Evolutionary conservation across 2,113 vertebrate genomes (phyloP).

Genomic region (Glaucomys volans): DNA sequence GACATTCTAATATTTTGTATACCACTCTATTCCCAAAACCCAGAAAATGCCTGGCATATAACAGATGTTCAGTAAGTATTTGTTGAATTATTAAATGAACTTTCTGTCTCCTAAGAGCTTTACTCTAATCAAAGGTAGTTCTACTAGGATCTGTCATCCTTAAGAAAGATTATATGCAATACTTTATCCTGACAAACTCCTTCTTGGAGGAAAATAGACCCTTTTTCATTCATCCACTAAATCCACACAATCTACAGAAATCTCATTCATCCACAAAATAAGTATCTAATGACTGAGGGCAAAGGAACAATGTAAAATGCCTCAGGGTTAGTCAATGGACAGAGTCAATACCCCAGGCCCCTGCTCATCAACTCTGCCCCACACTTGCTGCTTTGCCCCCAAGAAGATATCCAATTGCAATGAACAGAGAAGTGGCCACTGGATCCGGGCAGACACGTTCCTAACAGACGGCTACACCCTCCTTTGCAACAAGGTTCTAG

Average conservation of each 20-base stretch:
- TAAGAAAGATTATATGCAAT: constrained; percentile 27
- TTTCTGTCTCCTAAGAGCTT: neutral
- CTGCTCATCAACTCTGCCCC: neutral
- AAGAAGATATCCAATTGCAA: neutral
- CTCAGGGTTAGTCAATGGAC: neutral
- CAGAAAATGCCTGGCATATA: neutral
- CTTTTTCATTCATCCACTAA: neutral
- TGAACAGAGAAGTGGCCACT: neutral
- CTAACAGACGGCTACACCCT: neutral
- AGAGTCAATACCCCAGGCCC: neutral
- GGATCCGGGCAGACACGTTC: neutral
- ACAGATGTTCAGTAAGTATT: neutral
- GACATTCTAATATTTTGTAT: neutral
- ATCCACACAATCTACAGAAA: neutral
- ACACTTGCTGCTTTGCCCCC: neutral
- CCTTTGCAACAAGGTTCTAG: constrained; percentile 27
- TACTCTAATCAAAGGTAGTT: neutral
- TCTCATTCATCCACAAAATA: neutral
- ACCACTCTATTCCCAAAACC: neutral
- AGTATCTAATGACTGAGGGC: neutral
- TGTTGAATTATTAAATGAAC: constrained; percentile 7
- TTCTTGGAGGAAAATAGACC: neutral
- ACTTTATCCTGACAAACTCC: neutral
- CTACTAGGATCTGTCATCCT: neutral
- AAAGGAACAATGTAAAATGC: neutral